Base-by-base conservation (phyloP, 1,140 invertebrate species). In the Anadara kagoshimensis region DNA sequence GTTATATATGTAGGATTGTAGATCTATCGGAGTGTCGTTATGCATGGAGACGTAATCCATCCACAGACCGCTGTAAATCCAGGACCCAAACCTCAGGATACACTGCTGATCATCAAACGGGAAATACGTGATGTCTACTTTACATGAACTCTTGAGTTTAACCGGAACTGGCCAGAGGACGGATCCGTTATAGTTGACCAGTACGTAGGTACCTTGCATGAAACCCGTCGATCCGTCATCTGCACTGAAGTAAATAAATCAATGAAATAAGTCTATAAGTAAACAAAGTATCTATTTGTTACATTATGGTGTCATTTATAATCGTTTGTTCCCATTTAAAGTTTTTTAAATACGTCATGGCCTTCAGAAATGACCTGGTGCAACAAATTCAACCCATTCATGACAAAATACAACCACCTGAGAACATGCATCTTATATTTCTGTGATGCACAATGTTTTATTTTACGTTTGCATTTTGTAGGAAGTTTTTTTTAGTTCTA, bases 1-100 rank as follows among this genome's bases (percentile, higher is more conserved):
- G 90, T 99, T 99, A 85, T 95, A 95, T 90, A 98, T 96, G 92
- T 98, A 98, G 92, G 95, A 95, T 90, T 94, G 95, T 81, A 97
- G 94, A 91, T 98, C 97, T 11, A 86, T 78, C 0, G 80, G 79
- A 0, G 78, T 57, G 43, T 78, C 78, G 47, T 85, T 76, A 14
- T 79, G 70, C 45, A 78, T 79, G 4, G 80, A 79, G 4, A 69
- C 67, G 68, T 91, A 85, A 78, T 91, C 89, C 22, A 94, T 89
- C 80, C 93, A 90, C 8, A 91, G 81, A 2, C 92, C 92, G 73
- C 91, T 88, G 87, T 91, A 91, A 18, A 90, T 91, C 91, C 91
- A 91, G 41, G 89, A 89, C 14, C 90, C 90, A 78, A 91, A 90
- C 41, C 85, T 83, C 58, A 87, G 66, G 8, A 73, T 62, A 41